Conservation (phyloP, 2,888 invertebrate species). For the Aleiodes testaceus region DNA sequence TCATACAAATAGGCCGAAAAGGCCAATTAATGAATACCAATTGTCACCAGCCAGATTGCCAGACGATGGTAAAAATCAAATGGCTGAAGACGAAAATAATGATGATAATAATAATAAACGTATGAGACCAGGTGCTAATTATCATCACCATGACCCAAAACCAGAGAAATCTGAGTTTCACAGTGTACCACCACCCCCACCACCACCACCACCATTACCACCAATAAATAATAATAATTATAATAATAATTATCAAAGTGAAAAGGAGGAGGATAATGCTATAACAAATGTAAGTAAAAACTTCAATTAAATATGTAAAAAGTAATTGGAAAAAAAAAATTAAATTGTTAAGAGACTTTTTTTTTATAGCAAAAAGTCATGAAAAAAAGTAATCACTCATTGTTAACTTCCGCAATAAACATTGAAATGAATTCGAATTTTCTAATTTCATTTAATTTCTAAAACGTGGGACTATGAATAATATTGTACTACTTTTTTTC, state of each 20-base stretch:
- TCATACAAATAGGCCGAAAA: conserved; percentile 36
- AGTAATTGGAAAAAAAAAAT: neutral
- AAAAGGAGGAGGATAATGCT: conserved; percentile 38
- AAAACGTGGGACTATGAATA: conserved; percentile 13
- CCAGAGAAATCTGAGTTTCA: conserved; percentile 26
- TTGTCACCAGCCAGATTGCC: conserved; percentile 40
- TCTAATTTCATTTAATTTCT: neutral
- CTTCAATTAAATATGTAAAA: neutral
- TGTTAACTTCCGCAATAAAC: neutral
- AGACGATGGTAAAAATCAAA: conserved; percentile 43
- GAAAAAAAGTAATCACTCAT: too few relatives aligned
- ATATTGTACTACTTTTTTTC: conserved; percentile 25
- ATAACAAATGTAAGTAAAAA: conserved; percentile 38
- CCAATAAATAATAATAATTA: conserved; percentile 18
- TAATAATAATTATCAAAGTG: conserved; percentile 29
- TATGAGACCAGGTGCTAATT: conserved; percentile 29
- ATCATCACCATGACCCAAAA: conserved; percentile 18
- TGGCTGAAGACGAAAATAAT: conserved; percentile 33
- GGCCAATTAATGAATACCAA: conserved; percentile 38
- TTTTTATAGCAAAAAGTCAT: too few relatives aligned
- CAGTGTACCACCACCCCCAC: conserved; percentile 31
- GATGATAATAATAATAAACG: conserved; percentile 31
- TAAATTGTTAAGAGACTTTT: too few relatives aligned
- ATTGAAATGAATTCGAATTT: neutral
- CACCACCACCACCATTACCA: conserved; percentile 31